These are phyloP conservation scores for Adelognathus sp. DNA, from an alignment of 2,888 invertebrate species.

Conservation along the genomic window DNA sequence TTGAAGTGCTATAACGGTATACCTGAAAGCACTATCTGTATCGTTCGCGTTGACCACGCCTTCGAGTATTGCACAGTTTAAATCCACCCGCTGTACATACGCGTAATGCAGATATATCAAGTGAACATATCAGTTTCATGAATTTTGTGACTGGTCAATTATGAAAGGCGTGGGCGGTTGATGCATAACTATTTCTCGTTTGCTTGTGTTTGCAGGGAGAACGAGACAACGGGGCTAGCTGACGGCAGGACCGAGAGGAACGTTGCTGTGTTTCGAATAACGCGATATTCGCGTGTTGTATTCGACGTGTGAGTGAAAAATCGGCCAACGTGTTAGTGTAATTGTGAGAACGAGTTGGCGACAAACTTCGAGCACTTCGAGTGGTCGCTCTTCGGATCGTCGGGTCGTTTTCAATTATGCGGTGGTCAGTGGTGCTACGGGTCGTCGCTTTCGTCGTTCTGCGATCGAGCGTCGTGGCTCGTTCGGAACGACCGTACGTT, in stretches of 20 bases:
- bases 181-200: conserved; percentile 55
- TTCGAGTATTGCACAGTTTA: conserved; percentile 17
- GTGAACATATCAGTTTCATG: conserved; percentile 38
- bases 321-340: conserved; percentile 29
- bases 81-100: conserved; percentile 31
- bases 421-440: conserved; percentile 69
- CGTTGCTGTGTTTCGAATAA: conserved; percentile 14
- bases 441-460: conserved; percentile 64
- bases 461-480: conserved; percentile 61
- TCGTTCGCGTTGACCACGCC: conserved; percentile 46
- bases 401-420: conserved; percentile 65
- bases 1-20: conserved; percentile 17
- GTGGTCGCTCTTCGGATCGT: conserved; percentile 9
- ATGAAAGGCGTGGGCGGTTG: conserved; percentile 49
- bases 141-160: conserved; percentile 56
- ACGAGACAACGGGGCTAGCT: conserved; percentile 48
- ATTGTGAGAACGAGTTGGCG: conserved; percentile 35
- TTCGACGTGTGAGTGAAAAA: conserved; percentile 9
- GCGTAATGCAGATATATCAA: conserved; percentile 12
- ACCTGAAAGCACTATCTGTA: conserved; percentile 39
- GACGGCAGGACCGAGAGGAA: conserved; percentile 17
- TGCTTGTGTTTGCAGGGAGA: conserved; percentile 55
- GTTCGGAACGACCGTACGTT: conserved; percentile 56
- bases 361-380: conserved; percentile 7
- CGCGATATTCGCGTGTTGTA: conserved; percentile 1